phyloP scores from a whole-genome alignment of 2,797 vertebrate genomes.

The Pachyuromys duprasi region DNA sequence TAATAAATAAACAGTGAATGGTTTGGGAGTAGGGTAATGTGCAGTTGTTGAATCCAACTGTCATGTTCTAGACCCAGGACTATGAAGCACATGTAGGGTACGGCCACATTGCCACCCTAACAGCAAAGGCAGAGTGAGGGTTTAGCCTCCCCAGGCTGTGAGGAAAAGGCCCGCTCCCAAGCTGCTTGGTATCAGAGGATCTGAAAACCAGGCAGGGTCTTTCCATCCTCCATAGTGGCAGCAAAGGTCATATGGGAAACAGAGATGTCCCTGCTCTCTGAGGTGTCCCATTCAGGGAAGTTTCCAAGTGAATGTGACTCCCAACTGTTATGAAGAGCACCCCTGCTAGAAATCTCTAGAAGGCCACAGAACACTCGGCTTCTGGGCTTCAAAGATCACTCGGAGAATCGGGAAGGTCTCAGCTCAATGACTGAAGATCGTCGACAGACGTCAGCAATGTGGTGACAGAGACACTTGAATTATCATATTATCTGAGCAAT shows the following conservation, averaged over 20 bases:
- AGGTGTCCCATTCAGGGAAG: neutral
- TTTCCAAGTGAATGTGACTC: neutral
- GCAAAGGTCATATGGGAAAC: neutral
- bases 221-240: no score
- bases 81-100: neutral
- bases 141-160: neutral
- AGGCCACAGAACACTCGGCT: neutral
- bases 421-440: neutral
- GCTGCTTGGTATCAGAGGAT: neutral
- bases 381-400: neutral
- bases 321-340: neutral
- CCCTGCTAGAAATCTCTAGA: neutral
- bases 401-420: neutral
- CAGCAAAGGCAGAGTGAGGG: neutral
- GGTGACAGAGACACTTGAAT: neutral
- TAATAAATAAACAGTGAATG: neutral
- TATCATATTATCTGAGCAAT: neutral
- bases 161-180: neutral
- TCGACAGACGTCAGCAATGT: neutral
- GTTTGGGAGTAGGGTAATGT: neutral
- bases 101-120: accelerated
- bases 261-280: neutral
- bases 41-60: neutral
- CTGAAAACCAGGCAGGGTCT: neutral
- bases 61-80: neutral